Percentiles rank a stretch among this genome's conserved stretches.
phyloP scores from a whole-genome alignment of 30 jellyfish, hydroid and myxozoan genomes.

The Sanderia malayensis region DNA sequence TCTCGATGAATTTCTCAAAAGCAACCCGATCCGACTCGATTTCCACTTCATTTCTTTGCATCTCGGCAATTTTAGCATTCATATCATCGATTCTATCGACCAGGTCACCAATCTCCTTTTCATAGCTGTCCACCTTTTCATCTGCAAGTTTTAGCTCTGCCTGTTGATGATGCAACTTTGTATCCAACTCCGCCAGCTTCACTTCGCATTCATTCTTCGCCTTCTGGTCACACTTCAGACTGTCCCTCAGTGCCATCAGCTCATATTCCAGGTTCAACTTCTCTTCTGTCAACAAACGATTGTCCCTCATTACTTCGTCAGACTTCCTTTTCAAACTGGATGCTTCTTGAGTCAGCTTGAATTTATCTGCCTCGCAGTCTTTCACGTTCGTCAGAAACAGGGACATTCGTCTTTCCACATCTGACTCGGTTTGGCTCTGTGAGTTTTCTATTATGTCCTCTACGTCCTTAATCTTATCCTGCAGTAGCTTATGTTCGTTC shows the following conservation, averaged over 20 bases:
- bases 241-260: conserved; percentile 72
- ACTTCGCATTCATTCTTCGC: conserved; percentile 83
- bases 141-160: conserved; percentile 63
- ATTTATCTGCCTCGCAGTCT: conserved; percentile 49
- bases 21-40: conserved; percentile 85
- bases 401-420: conserved; percentile 39
- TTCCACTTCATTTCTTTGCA: conserved; percentile 82
- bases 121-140: conserved; percentile 20
- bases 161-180: conserved; percentile 62
- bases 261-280: conserved; percentile 71
- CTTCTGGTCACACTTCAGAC: conserved; percentile 59
- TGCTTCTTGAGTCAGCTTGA: conserved; percentile 44
- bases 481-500: conserved; percentile 36
- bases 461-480: conserved; percentile 53
- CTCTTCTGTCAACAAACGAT: conserved; percentile 69
- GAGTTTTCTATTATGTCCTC: conserved; percentile 58
- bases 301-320: conserved; percentile 72
- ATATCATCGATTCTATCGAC: conserved; percentile 65
- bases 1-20: conserved; percentile 84
- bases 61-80: conserved; percentile 59
- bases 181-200: conserved; percentile 64
- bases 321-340: conserved; percentile 36
- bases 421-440: conserved; percentile 37
- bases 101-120: conserved; percentile 47
- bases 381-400: conserved; percentile 49